These are phyloP conservation scores for Actinernus sp. DNA, from an alignment of 92 coral and sea anemone genomes.

Conservation along the genomic window DNA sequence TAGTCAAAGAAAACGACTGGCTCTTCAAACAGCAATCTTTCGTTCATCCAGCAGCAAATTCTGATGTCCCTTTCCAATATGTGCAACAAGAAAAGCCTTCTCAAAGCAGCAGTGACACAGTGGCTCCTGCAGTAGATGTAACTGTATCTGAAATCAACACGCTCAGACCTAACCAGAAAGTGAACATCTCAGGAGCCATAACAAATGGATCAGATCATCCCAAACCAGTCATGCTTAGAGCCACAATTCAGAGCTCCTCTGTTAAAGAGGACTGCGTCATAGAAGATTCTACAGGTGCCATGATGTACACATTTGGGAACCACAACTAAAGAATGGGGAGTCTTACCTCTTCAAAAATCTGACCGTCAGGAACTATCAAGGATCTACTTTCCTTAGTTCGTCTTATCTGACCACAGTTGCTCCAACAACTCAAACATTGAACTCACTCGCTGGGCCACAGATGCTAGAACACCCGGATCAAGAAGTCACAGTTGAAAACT, in stretches of 20 bases:
- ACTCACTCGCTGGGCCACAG: slow-evolving; percentile 39
- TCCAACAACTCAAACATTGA: slow-evolving; percentile 25
- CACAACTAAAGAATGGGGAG: slow-evolving; percentile 37
- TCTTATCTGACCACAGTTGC: slow-evolving; percentile 42
- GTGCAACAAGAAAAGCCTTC: slow-evolving; percentile 31
- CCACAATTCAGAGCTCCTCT: slow-evolving; percentile 15
- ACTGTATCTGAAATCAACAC: slow-evolving; percentile 25
- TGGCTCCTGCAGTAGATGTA: slow-evolving; percentile 23
- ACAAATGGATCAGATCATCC: slow-evolving; percentile 49
- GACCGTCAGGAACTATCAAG: slow-evolving; percentile 47
- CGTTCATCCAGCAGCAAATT: slow-evolving; percentile 39
- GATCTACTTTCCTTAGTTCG: slow-evolving; percentile 44
- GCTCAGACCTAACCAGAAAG: slow-evolving; percentile 66
- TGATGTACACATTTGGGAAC: slow-evolving; percentile 54
- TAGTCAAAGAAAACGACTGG: slow-evolving; percentile 17
- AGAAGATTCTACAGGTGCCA: slow-evolving; percentile 55
- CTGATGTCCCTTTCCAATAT: slow-evolving; percentile 42
- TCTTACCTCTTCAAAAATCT: slow-evolving; percentile 44
- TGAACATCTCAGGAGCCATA: slow-evolving; percentile 36
- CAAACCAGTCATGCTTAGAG: slow-evolving; percentile 38
- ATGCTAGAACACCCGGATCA: slow-evolving; percentile 37
- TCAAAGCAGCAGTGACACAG: slow-evolving; percentile 5
- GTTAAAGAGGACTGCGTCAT: slow-evolving; percentile 70
- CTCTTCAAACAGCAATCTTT: slow-evolving; percentile 63
- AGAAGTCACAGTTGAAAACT: slow-evolving; percentile 30